Evolutionary conservation across 2,113 vertebrate species (phyloP).

Genomic region (Climacteris rufus): DNA sequence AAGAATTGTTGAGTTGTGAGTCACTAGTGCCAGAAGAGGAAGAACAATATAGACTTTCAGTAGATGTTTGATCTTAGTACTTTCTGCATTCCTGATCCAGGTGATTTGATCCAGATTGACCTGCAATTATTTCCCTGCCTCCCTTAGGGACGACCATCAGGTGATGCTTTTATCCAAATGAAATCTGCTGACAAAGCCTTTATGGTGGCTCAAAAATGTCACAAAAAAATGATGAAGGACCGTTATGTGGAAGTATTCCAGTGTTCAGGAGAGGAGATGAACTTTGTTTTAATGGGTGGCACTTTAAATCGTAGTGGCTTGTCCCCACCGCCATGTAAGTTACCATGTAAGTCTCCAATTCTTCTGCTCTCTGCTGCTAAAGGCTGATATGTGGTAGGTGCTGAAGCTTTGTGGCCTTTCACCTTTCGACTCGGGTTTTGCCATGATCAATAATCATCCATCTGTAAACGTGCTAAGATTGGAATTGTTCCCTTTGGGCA

Average conservation of each 20-base stretch:
- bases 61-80: neutral
- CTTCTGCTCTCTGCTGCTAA: slow-evolving; percentile 67
- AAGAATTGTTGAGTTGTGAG: neutral
- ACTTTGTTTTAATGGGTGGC: slow-evolving; percentile 96
- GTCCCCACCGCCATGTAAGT: slow-evolving; percentile 96
- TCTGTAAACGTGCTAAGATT: slow-evolving; percentile 33
- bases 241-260: slow-evolving; percentile 97
- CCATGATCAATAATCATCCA: slow-evolving; percentile 46
- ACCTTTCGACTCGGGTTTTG: slow-evolving; percentile 55
- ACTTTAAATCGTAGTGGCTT: slow-evolving; percentile 95
- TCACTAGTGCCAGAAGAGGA: neutral
- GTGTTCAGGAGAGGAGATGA: slow-evolving; percentile 98
- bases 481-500: slow-evolving; percentile 49
- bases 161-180: slow-evolving; percentile 97
- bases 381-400: slow-evolving; percentile 68
- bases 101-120: neutral
- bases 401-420: slow-evolving; percentile 61
- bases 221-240: slow-evolving; percentile 98
- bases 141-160: slow-evolving; percentile 87
- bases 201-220: slow-evolving; percentile 91
- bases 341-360: slow-evolving; percentile 86
- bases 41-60: neutral
- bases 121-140: fast-evolving
- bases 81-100: neutral
- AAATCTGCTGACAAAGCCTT: slow-evolving; percentile 90